These are phyloP conservation scores for Dendropsophus ebraccatus DNA, from an alignment of 2,113 vertebrate species.

Conservation along the genomic window DNA sequence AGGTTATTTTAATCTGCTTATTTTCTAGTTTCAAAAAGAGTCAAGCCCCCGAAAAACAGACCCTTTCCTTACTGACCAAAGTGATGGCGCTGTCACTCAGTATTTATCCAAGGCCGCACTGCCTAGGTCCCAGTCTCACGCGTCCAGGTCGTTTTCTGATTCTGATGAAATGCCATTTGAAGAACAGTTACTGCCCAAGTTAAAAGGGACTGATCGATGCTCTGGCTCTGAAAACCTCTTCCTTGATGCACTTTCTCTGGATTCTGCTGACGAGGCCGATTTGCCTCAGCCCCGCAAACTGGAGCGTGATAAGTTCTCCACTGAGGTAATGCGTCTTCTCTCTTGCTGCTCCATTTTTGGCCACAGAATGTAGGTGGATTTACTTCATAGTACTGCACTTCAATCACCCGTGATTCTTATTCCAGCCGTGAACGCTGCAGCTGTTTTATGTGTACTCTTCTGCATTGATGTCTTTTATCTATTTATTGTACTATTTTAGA, in stretches of 20 bases:
- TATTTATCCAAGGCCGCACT: slow-evolving; percentile 76
- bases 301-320: slow-evolving; percentile 82
- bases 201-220: slow-evolving; percentile 77
- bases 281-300: slow-evolving; percentile 74
- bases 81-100: slow-evolving; percentile 67
- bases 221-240: slow-evolving; percentile 85
- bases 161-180: slow-evolving; percentile 79
- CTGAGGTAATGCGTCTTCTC: slow-evolving; percentile 73
- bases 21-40: slow-evolving; percentile 83
- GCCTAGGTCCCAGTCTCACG: slow-evolving; percentile 56
- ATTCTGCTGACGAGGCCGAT: slow-evolving; percentile 78
- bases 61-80: slow-evolving; percentile 70
- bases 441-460: not conserved
- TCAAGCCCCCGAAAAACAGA: slow-evolving; percentile 69
- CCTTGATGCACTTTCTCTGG: slow-evolving; percentile 86
- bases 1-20: not conserved
- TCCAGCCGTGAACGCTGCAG: not conserved
- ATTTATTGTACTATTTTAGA: not conserved
- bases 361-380: slow-evolving; percentile 20
- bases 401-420: not conserved
- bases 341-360: slow-evolving; percentile 31
- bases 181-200: slow-evolving; percentile 73
- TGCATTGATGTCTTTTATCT: not conserved
- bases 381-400: not conserved
- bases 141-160: slow-evolving; percentile 78